phyloP scores from a whole-genome alignment of 2,113 vertebrate species.

The Aegotheles bennettii region DNA sequence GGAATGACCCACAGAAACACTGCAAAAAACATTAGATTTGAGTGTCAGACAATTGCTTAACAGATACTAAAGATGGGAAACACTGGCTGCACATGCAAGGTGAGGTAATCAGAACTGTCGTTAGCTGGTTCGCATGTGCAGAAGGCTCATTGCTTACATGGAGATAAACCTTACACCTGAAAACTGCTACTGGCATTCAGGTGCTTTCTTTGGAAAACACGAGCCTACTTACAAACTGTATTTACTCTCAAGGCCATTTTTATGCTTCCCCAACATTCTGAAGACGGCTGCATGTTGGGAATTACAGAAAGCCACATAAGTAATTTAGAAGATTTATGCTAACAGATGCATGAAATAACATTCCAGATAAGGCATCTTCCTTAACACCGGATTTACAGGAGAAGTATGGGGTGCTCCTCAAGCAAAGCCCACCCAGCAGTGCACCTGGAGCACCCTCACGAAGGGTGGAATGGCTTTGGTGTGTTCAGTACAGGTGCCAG shows the following conservation, averaged over 20 bases:
- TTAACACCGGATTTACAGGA: not conserved
- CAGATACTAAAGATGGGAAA: not conserved
- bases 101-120: not conserved
- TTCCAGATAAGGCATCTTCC: not conserved
- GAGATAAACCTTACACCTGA: not conserved
- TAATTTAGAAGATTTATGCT: not conserved
- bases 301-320: not conserved
- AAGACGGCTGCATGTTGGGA: not conserved
- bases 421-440: not conserved
- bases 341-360: not conserved
- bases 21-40: not conserved
- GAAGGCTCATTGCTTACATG: not conserved
- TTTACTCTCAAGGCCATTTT: not conserved
- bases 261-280: not conserved
- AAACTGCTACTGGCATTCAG: not conserved
- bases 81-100: not conserved
- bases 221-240: not conserved
- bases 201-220: not conserved
- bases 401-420: not conserved
- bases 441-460: not conserved
- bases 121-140: not conserved
- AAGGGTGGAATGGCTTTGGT: fast-evolving
- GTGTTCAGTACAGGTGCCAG: fast-evolving
- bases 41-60: not conserved
- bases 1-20: not conserved